Base-by-base conservation (phyloP, 2,888 invertebrate species). In the Drosophila kambysellisi region DNA sequence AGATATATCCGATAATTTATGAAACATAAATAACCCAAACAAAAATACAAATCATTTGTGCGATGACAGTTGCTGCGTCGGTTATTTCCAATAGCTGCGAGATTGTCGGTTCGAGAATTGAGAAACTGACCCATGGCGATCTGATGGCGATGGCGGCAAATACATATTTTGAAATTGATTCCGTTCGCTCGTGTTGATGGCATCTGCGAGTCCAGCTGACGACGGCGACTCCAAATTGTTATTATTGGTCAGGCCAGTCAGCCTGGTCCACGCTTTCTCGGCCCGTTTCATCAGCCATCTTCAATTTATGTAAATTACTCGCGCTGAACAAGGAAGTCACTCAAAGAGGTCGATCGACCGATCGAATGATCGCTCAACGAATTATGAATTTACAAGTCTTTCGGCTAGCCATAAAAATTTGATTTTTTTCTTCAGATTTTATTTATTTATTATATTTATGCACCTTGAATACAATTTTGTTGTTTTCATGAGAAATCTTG, bases 31-130 rank as follows among this genome's bases (percentile, higher is more conserved):
- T 91, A 91, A 92, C 80, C 76, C 82, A 90, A 90, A 91, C 83
- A 84, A 85, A 92, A 91, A 91, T 89, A 92, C 92, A 92, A 92
- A 92, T 92, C 92, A 92, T 92, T 92, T 90, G 87, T 89, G 81
- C 84, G 92, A 83, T 91, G 92, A 93, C 92, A 91, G 93, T 91
- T 82, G 82, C 79, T 79, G 80, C 82, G 83, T 82, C 79, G 80
- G 68, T 76, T 79, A 61, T 74, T 75, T 71, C 62, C 83, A 78
- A 75, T 78, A 69, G 73, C 48, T 51, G 29, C 52, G n/a, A 51
- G 56, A 30, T 37, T 33, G 12, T 41, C 29, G 29, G 46, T 41
- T 35, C 35, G 32, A 61, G n/a, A 12, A 57, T 64, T 63, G 41
- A 57, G 41, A 53, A 53, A 41, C 72, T 35, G 35, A 37, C 63